Base-by-base conservation (phyloP, 2,888 invertebrate species). In the Autographa pulchrina region DNA sequence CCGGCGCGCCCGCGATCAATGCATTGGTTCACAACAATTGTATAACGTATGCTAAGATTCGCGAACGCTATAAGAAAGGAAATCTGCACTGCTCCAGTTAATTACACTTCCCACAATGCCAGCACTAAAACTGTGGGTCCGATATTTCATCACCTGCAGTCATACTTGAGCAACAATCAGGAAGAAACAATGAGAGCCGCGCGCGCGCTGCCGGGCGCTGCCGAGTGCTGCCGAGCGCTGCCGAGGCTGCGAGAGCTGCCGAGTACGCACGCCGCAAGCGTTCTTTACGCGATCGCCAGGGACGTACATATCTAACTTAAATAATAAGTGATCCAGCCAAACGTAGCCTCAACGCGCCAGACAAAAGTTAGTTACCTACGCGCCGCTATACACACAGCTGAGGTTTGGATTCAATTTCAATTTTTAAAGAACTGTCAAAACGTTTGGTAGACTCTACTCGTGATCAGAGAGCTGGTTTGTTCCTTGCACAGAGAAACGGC, bases 51-150 rank as follows among this genome's bases (percentile, higher is more conserved):
- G 35, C 13, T 31, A 4, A 38, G n/a, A 56, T 66, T 75, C 68
- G 71, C 76, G 65, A 75, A 75, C 59, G 62, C 9, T 16, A 25
- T 65, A 76, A 80, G 72, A 78, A 80, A 6, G 31, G 18, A 11
- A n/a, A 4, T 2, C 48, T 32, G 20, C n/a, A 18, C 6, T 9
- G 31, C 54, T 62, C 25, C 62, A 61, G 18, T 62, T 62, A 31
- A 8, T 38, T 9, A 25, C 32, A 14, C 43, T 18, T 14, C 18
- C 16, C 43, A 66, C 66, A 66, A 66, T 65, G 31, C 43, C 0
- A 52, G 13, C 11, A 38, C 3, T 38, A 58, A 65, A 66, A 56
- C n/a, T 20, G 58, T 65, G 35, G 25, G 64, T 77, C 70, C 70
- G 59, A 56, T 58, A 35, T 71, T 52, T 65, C 31, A 63, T 16